Percentiles rank a stretch among this genome's conserved stretches.
These are phyloP conservation scores for Lucinisca nassula DNA, from an alignment of 2,888 invertebrate species.

Conservation along the genomic window DNA sequence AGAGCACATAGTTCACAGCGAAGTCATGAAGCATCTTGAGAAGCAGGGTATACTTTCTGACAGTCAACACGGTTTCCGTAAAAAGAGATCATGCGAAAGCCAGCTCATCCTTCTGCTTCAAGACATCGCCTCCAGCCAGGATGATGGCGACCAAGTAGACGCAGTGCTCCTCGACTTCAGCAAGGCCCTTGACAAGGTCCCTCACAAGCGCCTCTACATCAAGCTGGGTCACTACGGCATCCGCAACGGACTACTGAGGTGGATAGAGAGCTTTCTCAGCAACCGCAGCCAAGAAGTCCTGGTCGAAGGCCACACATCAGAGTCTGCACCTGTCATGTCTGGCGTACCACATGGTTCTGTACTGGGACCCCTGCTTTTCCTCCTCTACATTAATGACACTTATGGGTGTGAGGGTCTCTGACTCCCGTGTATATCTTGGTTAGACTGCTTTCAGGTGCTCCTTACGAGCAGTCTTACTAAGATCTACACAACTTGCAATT, in stretches of 20 bases:
- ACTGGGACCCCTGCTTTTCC: background rate
- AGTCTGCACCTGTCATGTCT: background rate
- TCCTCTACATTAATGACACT: background rate
- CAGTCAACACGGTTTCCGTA: constrained; percentile 66
- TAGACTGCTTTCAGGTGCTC: too few relatives aligned
- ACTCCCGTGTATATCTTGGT: too few relatives aligned
- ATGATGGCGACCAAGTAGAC: constrained; percentile 6
- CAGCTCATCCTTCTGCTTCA: constrained; percentile 64
- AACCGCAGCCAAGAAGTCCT: constrained; percentile 44
- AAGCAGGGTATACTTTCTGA: constrained; percentile 53
- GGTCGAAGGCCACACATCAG: constrained; percentile 17
- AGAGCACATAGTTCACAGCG: constrained; percentile 60
- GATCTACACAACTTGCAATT: too few relatives aligned
- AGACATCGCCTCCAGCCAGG: constrained; percentile 40
- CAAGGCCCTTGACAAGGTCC: constrained; percentile 56
- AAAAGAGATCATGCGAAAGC: constrained; percentile 52
- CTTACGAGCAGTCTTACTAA: too few relatives aligned
- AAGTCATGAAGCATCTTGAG: constrained; percentile 49
- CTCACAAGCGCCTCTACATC: constrained; percentile 39
- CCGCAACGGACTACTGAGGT: constrained; percentile 16
- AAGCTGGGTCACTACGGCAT: constrained; percentile 54
- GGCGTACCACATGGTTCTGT: background rate
- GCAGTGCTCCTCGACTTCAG: constrained; percentile 5
- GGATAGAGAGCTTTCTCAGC: constrained; percentile 52
- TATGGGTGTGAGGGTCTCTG: too few relatives aligned